These are phyloP conservation scores for Phyto melanocephala DNA, from an alignment of 2,888 invertebrate species.

Conservation along the genomic window DNA sequence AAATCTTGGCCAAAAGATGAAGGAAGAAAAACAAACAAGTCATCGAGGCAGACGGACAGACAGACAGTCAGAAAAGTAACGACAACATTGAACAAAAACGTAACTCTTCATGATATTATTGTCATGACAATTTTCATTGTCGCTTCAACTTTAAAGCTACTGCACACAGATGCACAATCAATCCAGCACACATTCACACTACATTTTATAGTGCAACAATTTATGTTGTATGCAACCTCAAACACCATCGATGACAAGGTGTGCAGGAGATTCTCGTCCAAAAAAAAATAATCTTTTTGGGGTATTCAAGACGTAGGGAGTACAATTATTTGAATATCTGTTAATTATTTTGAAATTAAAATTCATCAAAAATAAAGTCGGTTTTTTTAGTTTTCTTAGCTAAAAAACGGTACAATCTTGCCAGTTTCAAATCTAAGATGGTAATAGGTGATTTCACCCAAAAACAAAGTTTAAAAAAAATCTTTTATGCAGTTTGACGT, in stretches of 20 bases:
- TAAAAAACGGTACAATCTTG: too few relatives aligned
- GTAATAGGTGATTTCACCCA: too few relatives aligned
- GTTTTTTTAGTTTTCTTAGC: too few relatives aligned
- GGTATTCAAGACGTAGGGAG: not conserved
- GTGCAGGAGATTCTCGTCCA: constrained; percentile 12
- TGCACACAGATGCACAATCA: constrained; percentile 13
- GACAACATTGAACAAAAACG: constrained; percentile 56
- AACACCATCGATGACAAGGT: constrained; percentile 59
- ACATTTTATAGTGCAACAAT: constrained; percentile 65
- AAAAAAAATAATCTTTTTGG: not conserved
- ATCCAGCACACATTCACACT: not conserved
- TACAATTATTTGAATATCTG: too few relatives aligned
- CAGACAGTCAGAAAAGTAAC: constrained; percentile 43
- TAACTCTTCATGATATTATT: constrained; percentile 50
- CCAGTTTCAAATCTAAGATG: too few relatives aligned
- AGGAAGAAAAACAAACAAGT: constrained; percentile 30
- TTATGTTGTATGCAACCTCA: constrained; percentile 68
- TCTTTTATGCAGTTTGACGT: too few relatives aligned
- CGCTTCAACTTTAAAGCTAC: constrained; percentile 62
- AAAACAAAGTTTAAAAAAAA: too few relatives aligned
- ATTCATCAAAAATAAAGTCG: too few relatives aligned
- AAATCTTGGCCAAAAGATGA: constrained; percentile 43
- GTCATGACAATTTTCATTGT: constrained; percentile 52
- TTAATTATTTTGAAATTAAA: too few relatives aligned
- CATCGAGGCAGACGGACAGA: not conserved